Base-by-base conservation (phyloP, 2,797 vertebrate genomes). In the Dromococcyx pavoninus region DNA sequence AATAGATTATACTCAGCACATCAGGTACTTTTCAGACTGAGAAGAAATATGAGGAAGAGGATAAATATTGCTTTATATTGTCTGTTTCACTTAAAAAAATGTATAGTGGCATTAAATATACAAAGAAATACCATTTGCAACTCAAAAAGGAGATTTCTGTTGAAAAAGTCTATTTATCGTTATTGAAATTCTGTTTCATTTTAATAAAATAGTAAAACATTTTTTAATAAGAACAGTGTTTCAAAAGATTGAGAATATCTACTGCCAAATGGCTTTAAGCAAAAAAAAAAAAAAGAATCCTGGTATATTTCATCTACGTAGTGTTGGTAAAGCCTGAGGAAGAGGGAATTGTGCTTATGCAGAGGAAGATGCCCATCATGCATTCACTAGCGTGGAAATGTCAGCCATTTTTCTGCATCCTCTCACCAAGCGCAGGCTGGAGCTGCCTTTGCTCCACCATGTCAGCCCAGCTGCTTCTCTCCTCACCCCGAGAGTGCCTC, bases 371-470 rank as follows among this genome's bases (percentile, higher is more conserved):
- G 56, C 93, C 75, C 41, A 48, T 62, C 37, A 39, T 53, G 85
- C 69, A 18, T 60, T 81, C 35, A 13, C 90, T 39, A 56, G 91
- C 58, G 23, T 64, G 78, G 77, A 77, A 57, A 27, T 72, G 79
- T 86, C 94, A 95, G 97, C 96, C 91, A 81, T 91, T 76, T 91
- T 80, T 91, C 84, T 85, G 50, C 77, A 66, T 64, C 12, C 70
- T n/a, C 86, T 64, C 86, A 64, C 93, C 75, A 54, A 13, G 16
- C 7, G 12, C 88, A 44, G 80, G 77, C 86, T 93, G 91, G 88
- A 74, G 70, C 91, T 84, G 88, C 88, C 81, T 84, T 91, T 30
- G 4, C 80, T 84, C 91, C 92, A 82, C 86, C 89, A 89, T 65
- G 58, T 78, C 94, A 81, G 82, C 70, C 77, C 86, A 61, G 75